These are phyloP conservation scores for Champsocephalus esox DNA, from an alignment of 2,797 vertebrate genomes.

Conservation along the genomic window DNA sequence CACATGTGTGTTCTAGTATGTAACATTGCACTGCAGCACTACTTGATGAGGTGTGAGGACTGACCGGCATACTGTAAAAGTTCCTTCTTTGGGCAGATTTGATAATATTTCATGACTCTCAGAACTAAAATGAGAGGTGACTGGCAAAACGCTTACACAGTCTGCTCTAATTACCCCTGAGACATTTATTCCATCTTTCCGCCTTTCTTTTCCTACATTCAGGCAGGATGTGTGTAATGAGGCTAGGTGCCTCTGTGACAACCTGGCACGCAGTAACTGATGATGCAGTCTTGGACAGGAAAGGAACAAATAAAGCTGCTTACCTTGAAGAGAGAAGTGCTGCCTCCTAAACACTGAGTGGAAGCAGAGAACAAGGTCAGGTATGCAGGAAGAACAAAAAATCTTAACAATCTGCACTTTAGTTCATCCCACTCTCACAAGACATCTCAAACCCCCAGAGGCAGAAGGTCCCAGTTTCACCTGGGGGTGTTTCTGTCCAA, in stretches of 20 bases:
- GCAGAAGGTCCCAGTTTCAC: slow-evolving; percentile 58
- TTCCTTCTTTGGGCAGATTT: slow-evolving; percentile 62
- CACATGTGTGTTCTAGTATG: slow-evolving; percentile 73
- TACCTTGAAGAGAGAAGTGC: slow-evolving; percentile 75
- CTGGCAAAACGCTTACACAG: slow-evolving; percentile 39
- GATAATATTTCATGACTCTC: slow-evolving; percentile 31
- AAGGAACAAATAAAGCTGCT: slow-evolving; percentile 43
- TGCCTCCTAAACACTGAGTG: slow-evolving; percentile 54
- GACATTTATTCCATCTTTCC: slow-evolving; percentile 56
- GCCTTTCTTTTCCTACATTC: slow-evolving; percentile 47
- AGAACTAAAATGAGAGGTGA: slow-evolving; percentile 51
- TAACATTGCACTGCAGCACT: slow-evolving; percentile 82
- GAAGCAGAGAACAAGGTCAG: slow-evolving; percentile 40
- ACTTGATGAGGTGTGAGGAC: slow-evolving; percentile 59
- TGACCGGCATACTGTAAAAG: slow-evolving; percentile 70
- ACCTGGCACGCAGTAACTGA: slow-evolving; percentile 58
- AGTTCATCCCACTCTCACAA: slow-evolving; percentile 70
- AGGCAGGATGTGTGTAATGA: slow-evolving; percentile 70
- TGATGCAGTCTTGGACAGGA: slow-evolving; percentile 36
- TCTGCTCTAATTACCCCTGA: slow-evolving; percentile 76
- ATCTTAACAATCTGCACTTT: slow-evolving; percentile 67
- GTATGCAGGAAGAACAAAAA: slow-evolving; percentile 38
- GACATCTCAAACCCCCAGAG: slow-evolving; percentile 51
- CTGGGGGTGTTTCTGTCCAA: slow-evolving; percentile 35
- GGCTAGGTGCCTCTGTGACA: slow-evolving; percentile 72